Conservation (phyloP, 2,797 vertebrate genomes). For the Enteromius mattozi region DNA sequence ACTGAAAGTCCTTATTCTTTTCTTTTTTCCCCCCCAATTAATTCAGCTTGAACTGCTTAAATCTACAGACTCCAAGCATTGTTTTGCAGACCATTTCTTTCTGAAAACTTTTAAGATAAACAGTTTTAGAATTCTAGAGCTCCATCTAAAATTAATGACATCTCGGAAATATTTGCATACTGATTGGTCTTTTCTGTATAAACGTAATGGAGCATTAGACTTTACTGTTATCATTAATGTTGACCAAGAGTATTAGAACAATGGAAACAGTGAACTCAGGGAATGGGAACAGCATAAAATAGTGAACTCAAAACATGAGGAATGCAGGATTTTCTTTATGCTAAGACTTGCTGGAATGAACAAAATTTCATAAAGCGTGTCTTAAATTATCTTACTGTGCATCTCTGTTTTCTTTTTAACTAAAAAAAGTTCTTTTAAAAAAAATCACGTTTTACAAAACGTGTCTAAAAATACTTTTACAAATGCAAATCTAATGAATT, state of each 20-base stretch:
- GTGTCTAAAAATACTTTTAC: background rate
- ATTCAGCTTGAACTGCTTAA: background rate
- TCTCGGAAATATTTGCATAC: background rate
- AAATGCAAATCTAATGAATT: background rate
- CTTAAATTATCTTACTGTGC: background rate
- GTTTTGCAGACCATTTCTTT: background rate
- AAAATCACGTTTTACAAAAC: background rate
- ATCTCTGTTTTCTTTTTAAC: background rate
- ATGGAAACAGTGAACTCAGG: background rate
- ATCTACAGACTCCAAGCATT: background rate
- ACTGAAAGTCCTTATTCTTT: background rate
- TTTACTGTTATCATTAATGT: background rate
- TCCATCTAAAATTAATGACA: background rate
- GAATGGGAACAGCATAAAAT: background rate
- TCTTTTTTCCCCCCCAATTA: background rate
- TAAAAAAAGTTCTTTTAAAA: background rate
- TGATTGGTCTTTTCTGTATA: background rate
- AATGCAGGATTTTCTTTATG: background rate
- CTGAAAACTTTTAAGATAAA: background rate
- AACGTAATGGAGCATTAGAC: background rate
- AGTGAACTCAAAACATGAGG: background rate
- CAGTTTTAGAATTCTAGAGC: slow-evolving; percentile 1
- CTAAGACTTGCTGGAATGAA: background rate
- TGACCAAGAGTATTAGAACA: background rate
- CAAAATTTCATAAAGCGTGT: background rate